Conservation (phyloP, 2,888 invertebrate species). For the Hermaeophaga mercurialis region DNA sequence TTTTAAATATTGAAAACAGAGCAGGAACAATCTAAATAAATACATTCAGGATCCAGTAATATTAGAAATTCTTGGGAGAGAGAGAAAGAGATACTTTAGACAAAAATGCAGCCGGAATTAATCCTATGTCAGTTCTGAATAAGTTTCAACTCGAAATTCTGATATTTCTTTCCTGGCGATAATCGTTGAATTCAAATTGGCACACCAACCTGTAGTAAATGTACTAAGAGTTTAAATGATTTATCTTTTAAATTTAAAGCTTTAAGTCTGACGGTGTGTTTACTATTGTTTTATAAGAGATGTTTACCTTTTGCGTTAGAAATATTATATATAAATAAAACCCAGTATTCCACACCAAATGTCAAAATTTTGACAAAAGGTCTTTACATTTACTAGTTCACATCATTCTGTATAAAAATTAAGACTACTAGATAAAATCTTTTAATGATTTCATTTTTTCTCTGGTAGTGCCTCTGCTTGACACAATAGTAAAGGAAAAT, state of each 20-base stretch:
- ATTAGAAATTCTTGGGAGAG: neutral
- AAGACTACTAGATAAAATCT: too few relatives aligned
- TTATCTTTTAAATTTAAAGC: too few relatives aligned
- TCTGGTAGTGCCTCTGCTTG: too few relatives aligned
- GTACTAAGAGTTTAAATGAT: neutral
- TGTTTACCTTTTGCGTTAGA: neutral
- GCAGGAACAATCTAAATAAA: neutral
- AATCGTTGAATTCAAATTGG: neutral
- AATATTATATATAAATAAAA: too few relatives aligned
- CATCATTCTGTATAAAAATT: too few relatives aligned
- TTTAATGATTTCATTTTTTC: too few relatives aligned
- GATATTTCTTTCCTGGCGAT: constrained; percentile 2
- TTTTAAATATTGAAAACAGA: neutral
- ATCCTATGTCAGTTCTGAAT: neutral
- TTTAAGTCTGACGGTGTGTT: neutral
- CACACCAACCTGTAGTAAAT: neutral
- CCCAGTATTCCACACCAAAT: too few relatives aligned
- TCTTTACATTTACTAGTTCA: too few relatives aligned
- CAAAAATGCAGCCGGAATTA: constrained; percentile 1
- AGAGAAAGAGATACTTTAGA: neutral
- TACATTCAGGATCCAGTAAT: neutral
- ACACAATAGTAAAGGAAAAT: too few relatives aligned
- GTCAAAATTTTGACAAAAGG: too few relatives aligned
- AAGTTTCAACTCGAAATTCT: constrained; percentile 1
- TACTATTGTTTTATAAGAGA: neutral